These are phyloP conservation scores for Xiphorhynchus elegans DNA, from an alignment of 2,113 vertebrate species.

Conservation along the genomic window DNA sequence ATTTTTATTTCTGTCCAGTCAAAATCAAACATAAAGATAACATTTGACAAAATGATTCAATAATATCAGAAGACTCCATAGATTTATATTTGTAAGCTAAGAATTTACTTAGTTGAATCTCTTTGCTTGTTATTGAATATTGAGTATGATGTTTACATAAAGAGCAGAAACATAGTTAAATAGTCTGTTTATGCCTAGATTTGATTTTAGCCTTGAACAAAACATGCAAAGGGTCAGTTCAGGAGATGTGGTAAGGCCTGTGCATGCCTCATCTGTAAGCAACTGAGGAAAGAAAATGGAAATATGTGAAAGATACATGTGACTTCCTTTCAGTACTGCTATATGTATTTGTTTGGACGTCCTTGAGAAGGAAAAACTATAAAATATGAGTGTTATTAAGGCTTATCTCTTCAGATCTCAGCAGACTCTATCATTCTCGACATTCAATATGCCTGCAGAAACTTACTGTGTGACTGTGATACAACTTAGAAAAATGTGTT, in stretches of 20 bases:
- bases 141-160: background rate
- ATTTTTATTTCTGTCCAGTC: background rate
- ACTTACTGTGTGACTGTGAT: conserved; percentile 5
- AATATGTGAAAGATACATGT: background rate
- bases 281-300: background rate
- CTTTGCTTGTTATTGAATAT: background rate
- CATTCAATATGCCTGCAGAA: conserved; percentile 20
- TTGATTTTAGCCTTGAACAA: background rate
- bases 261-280: background rate
- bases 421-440: conserved; percentile 23
- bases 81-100: background rate
- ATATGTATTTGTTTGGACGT: background rate
- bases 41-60: background rate
- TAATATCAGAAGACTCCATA: background rate
- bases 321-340: background rate
- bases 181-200: background rate
- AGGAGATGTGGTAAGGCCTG: background rate
- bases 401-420: conserved; percentile 30
- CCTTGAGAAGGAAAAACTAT: conserved; percentile 42
- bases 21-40: background rate
- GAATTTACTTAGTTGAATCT: background rate
- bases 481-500: conserved; percentile 22
- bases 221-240: background rate
- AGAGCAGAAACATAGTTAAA: background rate
- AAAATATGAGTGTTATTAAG: conserved; percentile 40